Evolutionary conservation across 2,797 vertebrate genomes (phyloP).

Genomic region (Sebastes taczanowskii): DNA sequence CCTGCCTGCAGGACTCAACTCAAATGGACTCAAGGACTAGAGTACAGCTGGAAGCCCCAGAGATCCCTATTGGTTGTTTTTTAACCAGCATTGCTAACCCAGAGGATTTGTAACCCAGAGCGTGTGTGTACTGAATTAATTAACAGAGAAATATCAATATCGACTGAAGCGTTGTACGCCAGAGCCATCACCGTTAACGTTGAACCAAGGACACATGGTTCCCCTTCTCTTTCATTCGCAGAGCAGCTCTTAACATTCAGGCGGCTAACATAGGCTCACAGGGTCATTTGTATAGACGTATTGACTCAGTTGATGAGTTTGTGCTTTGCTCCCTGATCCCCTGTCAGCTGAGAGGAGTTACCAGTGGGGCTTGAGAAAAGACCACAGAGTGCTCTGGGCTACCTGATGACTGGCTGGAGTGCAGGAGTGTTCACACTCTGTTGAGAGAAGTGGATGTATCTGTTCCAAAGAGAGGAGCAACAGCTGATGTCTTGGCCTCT

Average conservation of each 20-base stretch:
- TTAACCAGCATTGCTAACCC: constrained; percentile 12
- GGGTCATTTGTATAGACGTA: constrained; percentile 49
- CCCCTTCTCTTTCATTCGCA: constrained; percentile 7
- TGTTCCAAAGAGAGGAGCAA: constrained; percentile 4
- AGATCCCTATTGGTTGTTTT: constrained; percentile 29
- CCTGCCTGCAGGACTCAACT: constrained; percentile 29
- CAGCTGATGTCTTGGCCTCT: constrained; percentile 4
- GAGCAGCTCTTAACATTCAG: not conserved
- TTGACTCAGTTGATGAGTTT: constrained; percentile 52
- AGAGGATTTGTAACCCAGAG: not conserved
- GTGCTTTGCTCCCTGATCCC: constrained; percentile 47
- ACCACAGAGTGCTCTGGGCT: constrained; percentile 20
- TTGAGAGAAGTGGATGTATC: constrained; percentile 24
- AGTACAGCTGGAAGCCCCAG: constrained; percentile 17
- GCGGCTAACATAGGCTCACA: constrained; percentile 10
- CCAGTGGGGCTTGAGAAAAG: constrained; percentile 26
- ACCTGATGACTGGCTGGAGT: constrained; percentile 23
- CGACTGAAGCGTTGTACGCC: constrained; percentile 21
- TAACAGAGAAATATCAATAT: constrained; percentile 31
- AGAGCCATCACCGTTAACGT: constrained; percentile 11
- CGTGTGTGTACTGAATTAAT: constrained; percentile 4
- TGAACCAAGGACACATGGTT: constrained; percentile 25
- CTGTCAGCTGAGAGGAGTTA: constrained; percentile 53
- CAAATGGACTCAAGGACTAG: constrained; percentile 10
- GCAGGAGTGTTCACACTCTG: constrained; percentile 9